Evolutionary conservation across 2,113 vertebrate genomes (phyloP).

Genomic region (Bubo bubo): DNA sequence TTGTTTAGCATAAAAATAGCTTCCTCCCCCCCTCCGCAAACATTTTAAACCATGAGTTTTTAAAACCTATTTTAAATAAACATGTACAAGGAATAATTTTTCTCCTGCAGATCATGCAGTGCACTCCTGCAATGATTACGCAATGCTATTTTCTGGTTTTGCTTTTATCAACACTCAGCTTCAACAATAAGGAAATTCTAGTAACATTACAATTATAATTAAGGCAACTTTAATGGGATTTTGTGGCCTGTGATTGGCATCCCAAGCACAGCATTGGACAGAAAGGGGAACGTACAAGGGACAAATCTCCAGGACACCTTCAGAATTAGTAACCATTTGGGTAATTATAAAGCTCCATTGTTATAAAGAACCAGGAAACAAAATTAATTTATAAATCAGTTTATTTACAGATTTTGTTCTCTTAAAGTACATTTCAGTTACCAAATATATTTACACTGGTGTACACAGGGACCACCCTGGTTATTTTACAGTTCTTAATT

Average conservation of each 20-base stretch:
- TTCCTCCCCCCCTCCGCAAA: accelerated
- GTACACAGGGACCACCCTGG: constrained; percentile 82
- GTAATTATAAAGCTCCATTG: background rate
- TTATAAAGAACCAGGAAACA: constrained; percentile 9
- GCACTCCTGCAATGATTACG: background rate
- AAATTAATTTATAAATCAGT: constrained; percentile 86
- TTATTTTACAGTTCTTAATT: constrained; percentile 85
- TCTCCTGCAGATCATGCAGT: accelerated
- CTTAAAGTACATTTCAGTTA: constrained; percentile 90
- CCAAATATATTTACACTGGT: constrained; percentile 94
- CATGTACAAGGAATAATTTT: background rate
- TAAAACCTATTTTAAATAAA: background rate
- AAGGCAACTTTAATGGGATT: constrained; percentile 59
- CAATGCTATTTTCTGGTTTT: background rate
- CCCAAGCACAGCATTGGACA: constrained; percentile 27
- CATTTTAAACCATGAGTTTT: background rate
- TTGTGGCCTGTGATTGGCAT: constrained; percentile 26
- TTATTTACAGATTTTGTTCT: constrained; percentile 93
- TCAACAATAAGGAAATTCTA: background rate
- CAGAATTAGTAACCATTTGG: background rate
- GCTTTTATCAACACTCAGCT: background rate
- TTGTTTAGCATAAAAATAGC: background rate
- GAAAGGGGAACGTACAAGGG: background rate
- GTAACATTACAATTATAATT: background rate
- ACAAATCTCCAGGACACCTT: background rate